phyloP scores from a whole-genome alignment of 2,888 invertebrate genomes.

The Agrochola circellaris region DNA sequence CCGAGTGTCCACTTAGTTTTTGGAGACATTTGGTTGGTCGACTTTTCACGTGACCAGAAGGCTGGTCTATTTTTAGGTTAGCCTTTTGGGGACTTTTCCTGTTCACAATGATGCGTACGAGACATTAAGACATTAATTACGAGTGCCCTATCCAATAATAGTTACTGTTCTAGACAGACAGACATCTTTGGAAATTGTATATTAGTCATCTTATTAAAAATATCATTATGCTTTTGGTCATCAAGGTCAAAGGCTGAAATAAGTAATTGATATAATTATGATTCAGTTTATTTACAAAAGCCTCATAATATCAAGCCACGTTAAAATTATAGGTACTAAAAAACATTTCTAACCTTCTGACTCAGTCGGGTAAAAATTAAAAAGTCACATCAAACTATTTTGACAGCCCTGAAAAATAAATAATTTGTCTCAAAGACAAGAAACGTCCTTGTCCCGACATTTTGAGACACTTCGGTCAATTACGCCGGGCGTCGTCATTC shows the following conservation, averaged over 20 bases:
- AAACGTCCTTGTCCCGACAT: constrained; percentile 46
- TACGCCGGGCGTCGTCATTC: constrained; percentile 67
- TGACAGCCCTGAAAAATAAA: constrained; percentile 49
- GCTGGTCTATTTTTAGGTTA: no score
- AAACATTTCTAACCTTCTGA: not conserved
- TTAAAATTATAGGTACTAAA: not conserved
- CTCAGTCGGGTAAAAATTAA: not conserved
- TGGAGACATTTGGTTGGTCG: no score
- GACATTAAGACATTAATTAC: no score
- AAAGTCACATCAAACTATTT: not conserved
- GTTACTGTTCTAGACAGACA: not conserved
- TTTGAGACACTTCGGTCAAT: constrained; percentile 71
- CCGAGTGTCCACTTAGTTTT: no score
- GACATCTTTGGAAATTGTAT: not conserved
- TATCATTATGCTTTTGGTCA: not conserved
- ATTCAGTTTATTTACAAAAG: not conserved
- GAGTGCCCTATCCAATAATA: no score
- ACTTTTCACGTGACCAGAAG: no score
- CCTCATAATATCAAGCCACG: not conserved
- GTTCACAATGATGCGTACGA: no score
- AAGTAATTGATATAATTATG: not conserved
- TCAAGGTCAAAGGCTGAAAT: not conserved
- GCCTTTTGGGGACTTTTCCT: no score
- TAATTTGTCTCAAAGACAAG: constrained; percentile 32
- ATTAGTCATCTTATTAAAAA: not conserved